Base-by-base conservation (phyloP, 2,113 vertebrate genomes). In the Limanda limanda region DNA sequence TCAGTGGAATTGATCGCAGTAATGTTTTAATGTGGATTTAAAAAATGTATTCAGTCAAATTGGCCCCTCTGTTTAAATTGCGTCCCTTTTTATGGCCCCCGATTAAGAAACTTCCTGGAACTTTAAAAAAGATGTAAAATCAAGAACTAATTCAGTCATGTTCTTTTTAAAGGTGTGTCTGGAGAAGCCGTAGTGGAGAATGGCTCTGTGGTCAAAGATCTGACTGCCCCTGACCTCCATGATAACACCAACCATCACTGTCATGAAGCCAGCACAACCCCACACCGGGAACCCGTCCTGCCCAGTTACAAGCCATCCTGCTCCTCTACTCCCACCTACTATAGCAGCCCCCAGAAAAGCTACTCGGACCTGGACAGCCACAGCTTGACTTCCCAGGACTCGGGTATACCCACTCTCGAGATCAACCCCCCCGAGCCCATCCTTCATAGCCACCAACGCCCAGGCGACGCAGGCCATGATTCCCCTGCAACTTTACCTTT, bases 401-500 rank as follows among this genome's bases (percentile, higher is more conserved):
- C 97, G 0, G 97, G 97, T 35, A 97, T 99, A 77, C 97, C 97
- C 0, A 97, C 96, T 3, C 94, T 98, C 25, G 97, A 99, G 93
- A 94, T 98, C 62, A 93, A 95, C 78, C 94, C 96, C 77, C 96
- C 97, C 0, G 96, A 97, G 73, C 94, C 95, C 3, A 86, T 95
- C 56, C 89, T 93, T 81, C 95, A 94, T 72, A 75, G 83, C 0
- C 92, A 81, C 52, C 83, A 89, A 10, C 79, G 58, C 0, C 82
- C 71, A 18, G 82, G 84, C 0, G 91, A 93, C 9, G 18, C 88
- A 0, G 91, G 91, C 55, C 60, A 64, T 2, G 78, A 85, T 0
- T 87, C 92, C 1, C 93, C 93, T 0, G 94, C 84, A 0, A 66
- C 94, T 0, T 59, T 92, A 23, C 0, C 91, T 2, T 55, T 95